Base-by-base conservation (phyloP, 2,888 invertebrate species). In the Nomada fabriciana region DNA sequence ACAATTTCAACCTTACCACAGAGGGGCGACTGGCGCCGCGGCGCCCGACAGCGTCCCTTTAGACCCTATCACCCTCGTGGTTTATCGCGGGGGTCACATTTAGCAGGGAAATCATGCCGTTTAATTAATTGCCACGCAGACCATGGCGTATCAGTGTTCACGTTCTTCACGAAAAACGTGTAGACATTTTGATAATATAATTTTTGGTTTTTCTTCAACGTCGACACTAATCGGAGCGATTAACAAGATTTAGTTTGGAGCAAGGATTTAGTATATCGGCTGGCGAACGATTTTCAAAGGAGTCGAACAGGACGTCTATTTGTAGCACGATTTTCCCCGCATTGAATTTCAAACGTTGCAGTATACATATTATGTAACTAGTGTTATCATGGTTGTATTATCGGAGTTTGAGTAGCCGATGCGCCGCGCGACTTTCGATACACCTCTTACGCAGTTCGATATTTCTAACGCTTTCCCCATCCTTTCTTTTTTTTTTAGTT, bases 1-100 rank as follows among this genome's bases (percentile, higher is more conserved):
- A 83, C 70, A 74, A 76, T 75, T 70, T 72, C 71, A 20, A 80
- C 29, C 50, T 50, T 82, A 64, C 76, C 77, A 47, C 76, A 76
- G 74, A 82, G 82, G 50, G 76, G 71, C 59, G 79, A 76, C 79
- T 84, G 85, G 85, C 85, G 85, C 85, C 85, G 72, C 73, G 84
- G 77, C 77, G 77, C 75, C 82, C 72, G 82, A 43, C 84, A 65
- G 55, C 79, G 50, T 68, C 80, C 65, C 71, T 76, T 29, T 36
- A 68, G 72, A 69, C 65, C 29, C 75, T 53, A 76, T 76, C 80
- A 60, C 36, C 36, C 57, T 43, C 61, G 53, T 55, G 72, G 43
- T 79, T 74, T 79, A 81, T 79, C 52, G 65, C 50, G 13, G 65
- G 70, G 55, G 68, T 52, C 57, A 55, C 65, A 47, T 61, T 74